Evolutionary conservation across 2,113 vertebrate genomes (phyloP).

Genomic region (Brienomyrus brachyistius): DNA sequence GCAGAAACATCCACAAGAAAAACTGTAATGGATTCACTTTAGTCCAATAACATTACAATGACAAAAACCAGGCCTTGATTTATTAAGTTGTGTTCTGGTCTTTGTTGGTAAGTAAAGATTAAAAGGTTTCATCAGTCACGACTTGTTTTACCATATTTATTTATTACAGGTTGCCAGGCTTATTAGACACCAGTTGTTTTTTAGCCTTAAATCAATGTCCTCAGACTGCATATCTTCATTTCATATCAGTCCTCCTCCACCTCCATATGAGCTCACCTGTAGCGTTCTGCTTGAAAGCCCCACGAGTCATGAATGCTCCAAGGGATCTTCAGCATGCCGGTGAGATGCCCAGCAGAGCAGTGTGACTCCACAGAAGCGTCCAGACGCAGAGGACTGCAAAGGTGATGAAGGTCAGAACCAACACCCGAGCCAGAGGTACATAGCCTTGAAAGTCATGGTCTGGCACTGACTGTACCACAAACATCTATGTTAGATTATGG

Average conservation of each 20-base stretch:
- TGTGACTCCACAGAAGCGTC: not conserved
- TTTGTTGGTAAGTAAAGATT: not conserved
- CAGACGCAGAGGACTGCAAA: not conserved
- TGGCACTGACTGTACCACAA: not conserved
- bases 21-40: not conserved
- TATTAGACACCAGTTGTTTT: not conserved
- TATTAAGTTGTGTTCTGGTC: not conserved
- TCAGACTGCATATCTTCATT: not conserved
- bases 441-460: not conserved
- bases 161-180: not conserved
- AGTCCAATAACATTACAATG: not conserved
- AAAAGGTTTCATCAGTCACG: not conserved
- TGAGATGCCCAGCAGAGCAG: not conserved
- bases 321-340: not conserved
- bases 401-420: not conserved
- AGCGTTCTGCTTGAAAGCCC: not conserved
- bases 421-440: not conserved
- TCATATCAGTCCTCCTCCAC: not conserved
- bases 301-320: not conserved
- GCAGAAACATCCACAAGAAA: not conserved
- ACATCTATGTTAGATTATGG: conserved; percentile 24
- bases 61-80: not conserved
- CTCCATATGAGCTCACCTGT: not conserved
- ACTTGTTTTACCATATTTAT: not conserved
- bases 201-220: not conserved